These are phyloP conservation scores for Scaptodrosophila lebanonensis DNA, from an alignment of 1,140 invertebrate species.

Conservation along the genomic window DNA sequence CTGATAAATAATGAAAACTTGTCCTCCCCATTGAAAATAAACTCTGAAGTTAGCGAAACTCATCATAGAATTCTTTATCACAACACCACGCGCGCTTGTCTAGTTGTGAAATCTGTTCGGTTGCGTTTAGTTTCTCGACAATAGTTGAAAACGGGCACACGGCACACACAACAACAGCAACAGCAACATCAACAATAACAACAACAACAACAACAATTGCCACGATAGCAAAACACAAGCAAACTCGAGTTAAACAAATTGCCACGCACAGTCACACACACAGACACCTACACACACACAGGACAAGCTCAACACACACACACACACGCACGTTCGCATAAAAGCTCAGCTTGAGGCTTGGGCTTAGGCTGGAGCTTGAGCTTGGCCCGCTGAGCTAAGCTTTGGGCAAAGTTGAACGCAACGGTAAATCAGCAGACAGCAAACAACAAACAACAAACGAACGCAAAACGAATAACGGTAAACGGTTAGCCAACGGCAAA, in stretches of 20 bases:
- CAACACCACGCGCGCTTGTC: slow-evolving; percentile 75
- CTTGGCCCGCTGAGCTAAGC: too few relatives aligned
- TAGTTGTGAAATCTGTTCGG: slow-evolving; percentile 77
- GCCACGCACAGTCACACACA: slow-evolving; percentile 3
- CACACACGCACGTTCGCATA: neutral
- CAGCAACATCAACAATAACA: neutral
- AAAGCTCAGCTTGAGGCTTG: slow-evolving; percentile 13
- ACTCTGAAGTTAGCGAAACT: slow-evolving; percentile 76
- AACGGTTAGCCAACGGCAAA: neutral
- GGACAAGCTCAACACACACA: neutral
- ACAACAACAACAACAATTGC: neutral
- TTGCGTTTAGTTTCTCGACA: slow-evolving; percentile 67
- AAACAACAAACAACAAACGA: too few relatives aligned
- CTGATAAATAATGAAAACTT: slow-evolving; percentile 76
- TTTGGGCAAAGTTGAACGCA: too few relatives aligned
- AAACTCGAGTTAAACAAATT: slow-evolving; percentile 7
- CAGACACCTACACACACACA: slow-evolving; percentile 3
- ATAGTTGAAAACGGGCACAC: slow-evolving; percentile 45
- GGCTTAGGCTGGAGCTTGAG: slow-evolving; percentile 17
- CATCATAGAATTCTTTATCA: slow-evolving; percentile 77
- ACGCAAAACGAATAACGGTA: slow-evolving; percentile 8
- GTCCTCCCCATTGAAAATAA: slow-evolving; percentile 77
- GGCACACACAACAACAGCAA: slow-evolving; percentile 24
- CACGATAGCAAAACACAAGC: slow-evolving; percentile 8
- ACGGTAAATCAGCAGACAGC: too few relatives aligned